Base-by-base conservation (phyloP, 37 sponge, comb jelly and placozoan species). In the Hexactinellida sp. region DNA sequence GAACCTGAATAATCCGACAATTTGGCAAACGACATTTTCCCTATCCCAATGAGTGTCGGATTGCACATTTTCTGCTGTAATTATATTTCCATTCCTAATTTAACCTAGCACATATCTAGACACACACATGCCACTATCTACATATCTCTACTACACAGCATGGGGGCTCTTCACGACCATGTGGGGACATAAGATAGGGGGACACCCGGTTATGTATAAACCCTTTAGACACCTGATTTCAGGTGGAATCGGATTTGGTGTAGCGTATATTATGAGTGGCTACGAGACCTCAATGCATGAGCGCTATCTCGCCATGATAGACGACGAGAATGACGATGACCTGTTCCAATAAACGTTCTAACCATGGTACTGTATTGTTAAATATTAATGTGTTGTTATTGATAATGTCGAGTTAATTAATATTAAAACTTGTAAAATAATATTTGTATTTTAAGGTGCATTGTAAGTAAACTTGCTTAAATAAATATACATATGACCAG, bases 141-240 rank as follows among this genome's bases (percentile, higher is more conserved):
- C 76, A 23, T 63, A 63, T 23, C 1, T 63, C 3, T 63, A 63
- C 34, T 63, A 63, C 76, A 63, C 76, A 32, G 5, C 28, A 25
- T 63, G 76, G 76, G 76, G 76, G 5, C 76, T 63, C 76, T 63
- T 63, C 76, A 63, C 76, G 28, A 63, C 76, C 76, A 28, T 63
- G 76, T 63, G 76, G 76, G 76, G 76, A 10, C 76, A 63, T 63
- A 1, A 21, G 28, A 10, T 63, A 63, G 76, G 19, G 3, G 76
- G 76, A 10, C 76, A n/a, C 13, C 76, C 76, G 5, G 76, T 63
- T 10, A 63, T 63, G 76, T 63, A 63, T 23, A 63, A 63, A n/a
- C 76, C 76, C 21, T 25, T 23, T 7, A 23, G 76, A 63, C 76
- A 63, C 30, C 28, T 63, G 30, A 1, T 63, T 23, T 63, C 76